phyloP scores from a whole-genome alignment of 2,888 invertebrate species.

The Allygus modestus region DNA sequence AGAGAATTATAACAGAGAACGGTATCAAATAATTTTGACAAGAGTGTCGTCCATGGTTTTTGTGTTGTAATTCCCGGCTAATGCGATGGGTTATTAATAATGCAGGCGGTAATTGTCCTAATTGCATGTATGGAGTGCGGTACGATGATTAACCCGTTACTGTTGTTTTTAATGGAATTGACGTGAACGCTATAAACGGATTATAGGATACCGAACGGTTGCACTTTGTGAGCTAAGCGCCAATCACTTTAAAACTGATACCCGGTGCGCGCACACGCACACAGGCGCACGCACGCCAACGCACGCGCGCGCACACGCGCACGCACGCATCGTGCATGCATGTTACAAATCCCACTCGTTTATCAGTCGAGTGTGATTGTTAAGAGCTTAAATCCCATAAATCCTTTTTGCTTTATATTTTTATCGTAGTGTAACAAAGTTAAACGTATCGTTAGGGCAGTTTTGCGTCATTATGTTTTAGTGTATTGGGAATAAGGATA shows the following conservation, averaged over 20 bases:
- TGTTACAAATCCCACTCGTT: constrained; percentile 33
- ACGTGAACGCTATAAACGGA: constrained; percentile 61
- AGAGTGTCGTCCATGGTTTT: constrained; percentile 57
- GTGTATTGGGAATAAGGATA: too few species aligned
- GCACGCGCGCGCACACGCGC: constrained; percentile 10
- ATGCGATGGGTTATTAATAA: constrained; percentile 65
- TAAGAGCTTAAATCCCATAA: constrained; percentile 10
- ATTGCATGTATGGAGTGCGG: constrained; percentile 61
- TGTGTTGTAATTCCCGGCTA: constrained; percentile 62
- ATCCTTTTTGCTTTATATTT: not conserved
- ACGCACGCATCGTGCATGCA: not conserved
- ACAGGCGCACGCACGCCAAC: constrained; percentile 13
- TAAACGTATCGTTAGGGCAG: not conserved
- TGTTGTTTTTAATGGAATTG: constrained; percentile 64
- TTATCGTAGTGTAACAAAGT: not conserved
- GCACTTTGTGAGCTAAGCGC: constrained; percentile 54
- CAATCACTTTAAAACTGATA: constrained; percentile 60
- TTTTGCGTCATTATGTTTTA: not conserved
- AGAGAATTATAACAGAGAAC: constrained; percentile 53
- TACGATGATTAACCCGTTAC: constrained; percentile 62
- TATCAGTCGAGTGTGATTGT: constrained; percentile 30
- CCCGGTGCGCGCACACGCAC: constrained; percentile 25
- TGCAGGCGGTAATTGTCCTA: constrained; percentile 64
- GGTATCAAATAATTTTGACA: constrained; percentile 57
- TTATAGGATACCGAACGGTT: constrained; percentile 56